A percentile compares a stretch with the other conserved stretches of the same genome.
These are phyloP conservation scores for Amorpha juglandis DNA, from an alignment of 2,888 invertebrate species.

Conservation along the genomic window DNA sequence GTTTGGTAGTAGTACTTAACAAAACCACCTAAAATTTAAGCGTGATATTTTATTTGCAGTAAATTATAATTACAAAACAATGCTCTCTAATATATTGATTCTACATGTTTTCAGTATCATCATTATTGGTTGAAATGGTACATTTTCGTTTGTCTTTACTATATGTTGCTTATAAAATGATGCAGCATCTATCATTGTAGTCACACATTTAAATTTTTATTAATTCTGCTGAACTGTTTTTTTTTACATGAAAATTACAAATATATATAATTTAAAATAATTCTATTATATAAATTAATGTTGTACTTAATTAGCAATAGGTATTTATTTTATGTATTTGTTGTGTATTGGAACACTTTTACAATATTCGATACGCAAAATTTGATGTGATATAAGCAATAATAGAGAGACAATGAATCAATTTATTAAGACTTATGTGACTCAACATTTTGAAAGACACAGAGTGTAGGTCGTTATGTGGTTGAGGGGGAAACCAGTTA, in stretches of 20 bases:
- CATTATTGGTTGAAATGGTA: slow-evolving; percentile 1
- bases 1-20: slow-evolving; percentile 73
- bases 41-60: slow-evolving; percentile 75
- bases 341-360: slow-evolving; percentile 75
- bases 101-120: slow-evolving; percentile 15
- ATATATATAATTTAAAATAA: slow-evolving; percentile 52
- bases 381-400: slow-evolving; percentile 82
- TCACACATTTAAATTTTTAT: slow-evolving; percentile 47
- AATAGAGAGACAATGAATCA: slow-evolving; percentile 74
- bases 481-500: slow-evolving; percentile 59
- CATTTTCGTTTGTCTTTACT: not conserved
- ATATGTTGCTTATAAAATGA: slow-evolving; percentile 6
- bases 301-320: slow-evolving; percentile 83
- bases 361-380: slow-evolving; percentile 70
- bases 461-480: slow-evolving; percentile 45
- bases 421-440: slow-evolving; percentile 64
- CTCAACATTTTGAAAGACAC: slow-evolving; percentile 63
- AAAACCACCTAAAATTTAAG: slow-evolving; percentile 73
- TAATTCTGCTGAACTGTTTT: slow-evolving; percentile 64
- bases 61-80: slow-evolving; percentile 54
- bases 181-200: slow-evolving; percentile 23
- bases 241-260: slow-evolving; percentile 48
- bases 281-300: slow-evolving; percentile 55
- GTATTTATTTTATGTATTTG: slow-evolving; percentile 74
- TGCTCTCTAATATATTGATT: slow-evolving; percentile 67